These are phyloP conservation scores for Odocoileus virginianus DNA, from an alignment of 2,113 vertebrate genomes.

Conservation along the genomic window DNA sequence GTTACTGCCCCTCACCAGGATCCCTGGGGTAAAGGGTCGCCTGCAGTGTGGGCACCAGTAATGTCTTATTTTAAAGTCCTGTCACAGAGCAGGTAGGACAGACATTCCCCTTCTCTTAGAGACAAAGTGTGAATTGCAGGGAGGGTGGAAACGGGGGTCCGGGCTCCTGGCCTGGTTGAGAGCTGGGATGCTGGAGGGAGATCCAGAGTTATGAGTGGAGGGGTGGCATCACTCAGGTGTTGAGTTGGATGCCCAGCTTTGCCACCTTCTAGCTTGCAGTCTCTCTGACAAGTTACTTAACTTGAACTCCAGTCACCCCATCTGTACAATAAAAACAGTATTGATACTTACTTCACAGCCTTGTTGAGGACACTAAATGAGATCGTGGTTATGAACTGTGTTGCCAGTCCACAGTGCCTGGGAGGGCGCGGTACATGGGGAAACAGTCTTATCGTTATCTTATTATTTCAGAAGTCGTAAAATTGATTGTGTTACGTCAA, in stretches of 20 bases:
- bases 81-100: neutral
- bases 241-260: neutral
- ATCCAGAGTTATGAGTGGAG: no score
- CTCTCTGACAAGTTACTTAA: neutral
- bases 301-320: neutral
- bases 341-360: neutral
- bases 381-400: neutral
- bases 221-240: accelerated
- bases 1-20: neutral
- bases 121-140: neutral
- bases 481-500: neutral
- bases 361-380: neutral
- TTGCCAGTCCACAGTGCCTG: neutral
- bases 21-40: neutral
- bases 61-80: neutral
- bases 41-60: neutral
- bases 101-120: neutral
- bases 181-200: neutral
- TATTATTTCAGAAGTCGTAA: neutral
- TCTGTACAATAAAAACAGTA: neutral
- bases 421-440: neutral
- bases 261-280: neutral
- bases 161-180: neutral
- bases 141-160: no score
- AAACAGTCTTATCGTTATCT: neutral